Evolutionary conservation across 2,113 vertebrate genomes (phyloP), one percentile per base, ranked within the genome.

Genomic region (Bucco capensis): DNA sequence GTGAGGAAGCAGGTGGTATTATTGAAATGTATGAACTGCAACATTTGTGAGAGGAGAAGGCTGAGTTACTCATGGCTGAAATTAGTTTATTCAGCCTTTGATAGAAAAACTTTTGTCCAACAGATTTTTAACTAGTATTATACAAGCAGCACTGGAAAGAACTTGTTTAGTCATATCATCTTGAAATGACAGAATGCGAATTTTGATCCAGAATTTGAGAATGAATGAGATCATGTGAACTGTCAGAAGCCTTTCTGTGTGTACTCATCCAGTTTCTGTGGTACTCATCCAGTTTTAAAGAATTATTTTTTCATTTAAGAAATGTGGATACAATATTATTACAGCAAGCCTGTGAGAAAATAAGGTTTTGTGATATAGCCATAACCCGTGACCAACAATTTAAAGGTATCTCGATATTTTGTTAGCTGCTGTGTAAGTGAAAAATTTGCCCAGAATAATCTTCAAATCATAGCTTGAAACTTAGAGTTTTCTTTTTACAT

Each of bases 71-170:
- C 73, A 69, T 35, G 66, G 51, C 28, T 89, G 42, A 90, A 84
- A 83, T 64, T 94, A 91, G 57, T 90, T 90, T 88, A 84, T 86
- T 88, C 76, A 88, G 50, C 25, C 65, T 93, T 78, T 75, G 73
- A 90, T n/a, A 24, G 46, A 72, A 71, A 88, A 84, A 91, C 22
- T 91, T 95, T 69, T 75, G 61, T 75, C 88, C 54, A 64, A 64
- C n/a, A 28, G 5, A 24, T 86, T 90, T 86, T 93, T 88, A 61
- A 54, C 37, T 86, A 49, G 18, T 27, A 75, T 90, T 95, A 83
- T 24, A 72, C 40, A 91, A 78, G 9, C 53, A 67, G 37, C 3
- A 12, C 17, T 90, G 65, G n/a, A 75, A 83, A 83, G 56, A 86
- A 65, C 35, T 16, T 61, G 16, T 88, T 94, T 72, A 95, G 76